Evolutionary conservation across 1,140 invertebrate genomes (phyloP), one percentile per base, ranked within the genome.

Genomic region (Colletes latitarsis): DNA sequence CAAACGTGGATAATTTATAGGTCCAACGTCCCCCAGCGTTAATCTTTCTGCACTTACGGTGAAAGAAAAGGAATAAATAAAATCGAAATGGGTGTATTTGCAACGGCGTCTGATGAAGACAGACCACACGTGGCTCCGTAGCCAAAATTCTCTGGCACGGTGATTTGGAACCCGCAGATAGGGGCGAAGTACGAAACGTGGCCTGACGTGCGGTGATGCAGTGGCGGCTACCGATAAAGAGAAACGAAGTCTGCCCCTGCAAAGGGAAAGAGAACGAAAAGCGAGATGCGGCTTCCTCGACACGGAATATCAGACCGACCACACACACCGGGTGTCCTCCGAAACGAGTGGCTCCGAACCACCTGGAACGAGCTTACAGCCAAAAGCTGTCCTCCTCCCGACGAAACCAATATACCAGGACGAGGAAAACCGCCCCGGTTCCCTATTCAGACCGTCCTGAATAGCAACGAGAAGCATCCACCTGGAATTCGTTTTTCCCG

Each of bases 91-190:
- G 5, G n/a, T 15, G 43, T 4, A 53, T 68, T 53, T 30, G 5
- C 19, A 15, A 41, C 21, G 41, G 17, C 6, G 57, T 58, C n/a
- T 21, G 57, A 46, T 12, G 19, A 73, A 46, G 70, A 55, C 60
- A 19, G 5, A 52, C 43, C 72, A 15, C 19, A 68, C 43, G 49
- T 46, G 15, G 17, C 0, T 14, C 8, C n/a, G 21, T 41, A 4
- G 72, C 46, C 46, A 75, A 75, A 75, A 75, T 66, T 64, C 49
- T 43, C 60, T 66, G 72, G 72, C 46, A 66, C 72, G 46, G 60
- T 64, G 60, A 66, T 75, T 64, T 41, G 46, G 30, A 15, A 66
- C 53, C 72, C 49, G 30, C 60, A 66, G 72, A 66, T 75, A 66
- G 30, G 72, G 46, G 8, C 9, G 21, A 66, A 55, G 30, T 75